Conservation (phyloP, 2,888 invertebrate species). For the Drosophila hamatofila region DNA sequence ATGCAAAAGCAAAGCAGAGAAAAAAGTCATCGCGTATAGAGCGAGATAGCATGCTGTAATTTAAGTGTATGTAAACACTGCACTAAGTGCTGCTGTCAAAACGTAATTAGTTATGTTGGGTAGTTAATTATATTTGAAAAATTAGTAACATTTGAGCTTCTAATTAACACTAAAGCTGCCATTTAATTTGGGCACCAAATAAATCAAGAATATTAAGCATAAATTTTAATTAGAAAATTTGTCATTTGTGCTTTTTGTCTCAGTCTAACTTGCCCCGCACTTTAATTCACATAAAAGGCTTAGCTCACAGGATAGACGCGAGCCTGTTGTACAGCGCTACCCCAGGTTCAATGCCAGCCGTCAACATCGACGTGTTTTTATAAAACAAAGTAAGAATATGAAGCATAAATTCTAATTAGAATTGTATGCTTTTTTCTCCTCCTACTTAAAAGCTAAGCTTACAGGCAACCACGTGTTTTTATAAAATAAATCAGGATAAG, state of each 20-base stretch:
- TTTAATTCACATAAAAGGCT: too few relatives aligned
- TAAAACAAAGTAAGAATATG: too few relatives aligned
- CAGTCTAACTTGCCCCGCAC: too few relatives aligned
- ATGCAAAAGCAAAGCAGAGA: constrained; percentile 60
- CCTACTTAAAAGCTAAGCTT: too few relatives aligned
- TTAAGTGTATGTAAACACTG: background rate
- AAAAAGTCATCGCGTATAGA: constrained; percentile 33
- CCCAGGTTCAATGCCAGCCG: too few relatives aligned
- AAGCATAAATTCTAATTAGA: too few relatives aligned
- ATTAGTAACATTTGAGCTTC: background rate
- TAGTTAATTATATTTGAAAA: background rate
- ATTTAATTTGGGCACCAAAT: background rate
- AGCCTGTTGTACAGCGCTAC: too few relatives aligned
- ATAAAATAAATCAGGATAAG: too few relatives aligned
- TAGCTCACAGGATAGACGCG: too few relatives aligned
- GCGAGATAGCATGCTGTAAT: constrained; percentile 37
- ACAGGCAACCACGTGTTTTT: too few relatives aligned
- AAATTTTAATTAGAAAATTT: background rate
- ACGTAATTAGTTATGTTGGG: background rate
- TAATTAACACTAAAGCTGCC: background rate
- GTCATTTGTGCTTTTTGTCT: background rate
- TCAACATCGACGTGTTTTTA: too few relatives aligned
- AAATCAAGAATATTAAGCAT: background rate
- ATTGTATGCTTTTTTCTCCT: too few relatives aligned
- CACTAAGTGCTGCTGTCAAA: background rate